These are phyloP conservation scores for Tympanuchus pallidicinctus DNA, from an alignment of 2,113 vertebrate species.

Conservation along the genomic window DNA sequence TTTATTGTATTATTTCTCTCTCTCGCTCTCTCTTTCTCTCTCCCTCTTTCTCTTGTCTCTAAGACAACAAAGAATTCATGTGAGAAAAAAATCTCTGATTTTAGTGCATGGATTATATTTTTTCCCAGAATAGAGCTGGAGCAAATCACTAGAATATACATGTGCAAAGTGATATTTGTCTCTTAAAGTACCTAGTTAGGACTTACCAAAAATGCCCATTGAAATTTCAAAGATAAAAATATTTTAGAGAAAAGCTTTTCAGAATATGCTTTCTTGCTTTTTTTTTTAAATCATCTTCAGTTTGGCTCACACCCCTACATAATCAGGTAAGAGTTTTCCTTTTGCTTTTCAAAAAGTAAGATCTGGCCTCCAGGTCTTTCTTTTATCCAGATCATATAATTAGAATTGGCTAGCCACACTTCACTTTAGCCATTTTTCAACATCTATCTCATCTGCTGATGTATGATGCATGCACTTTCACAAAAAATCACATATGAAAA, in stretches of 20 bases:
- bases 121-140: not conserved
- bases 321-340: not conserved
- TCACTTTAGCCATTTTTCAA: not conserved
- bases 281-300: not conserved
- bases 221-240: not conserved
- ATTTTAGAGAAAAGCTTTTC: not conserved
- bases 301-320: not conserved
- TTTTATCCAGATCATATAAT: not conserved
- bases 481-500: not conserved
- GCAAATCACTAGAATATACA: not conserved
- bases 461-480: not conserved
- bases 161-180: not conserved
- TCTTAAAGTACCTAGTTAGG: not conserved
- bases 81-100: not conserved
- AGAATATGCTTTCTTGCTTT: not conserved
- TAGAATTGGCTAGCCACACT: not conserved
- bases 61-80: not conserved
- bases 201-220: not conserved
- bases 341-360: not conserved
- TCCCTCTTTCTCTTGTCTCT: not conserved
- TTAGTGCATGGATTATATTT: not conserved
- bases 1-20: no score
- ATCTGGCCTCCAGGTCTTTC: not conserved
- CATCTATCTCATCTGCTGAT: not conserved
- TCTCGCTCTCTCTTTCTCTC: not conserved